Conservation (phyloP, 2,888 invertebrate genomes). For the Acrocyrtus sp. region DNA sequence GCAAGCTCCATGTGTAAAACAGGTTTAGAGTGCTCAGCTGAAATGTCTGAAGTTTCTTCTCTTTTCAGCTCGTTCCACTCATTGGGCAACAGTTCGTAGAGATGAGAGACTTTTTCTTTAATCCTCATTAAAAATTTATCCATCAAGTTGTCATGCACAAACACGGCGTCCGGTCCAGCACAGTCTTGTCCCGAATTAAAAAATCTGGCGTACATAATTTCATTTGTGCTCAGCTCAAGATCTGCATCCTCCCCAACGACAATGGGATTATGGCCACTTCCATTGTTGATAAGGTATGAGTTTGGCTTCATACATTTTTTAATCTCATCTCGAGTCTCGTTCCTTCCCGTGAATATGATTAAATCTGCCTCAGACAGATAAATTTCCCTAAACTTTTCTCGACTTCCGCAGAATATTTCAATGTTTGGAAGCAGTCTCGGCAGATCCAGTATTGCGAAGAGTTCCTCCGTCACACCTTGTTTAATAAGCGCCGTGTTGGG, state of each 20-base stretch:
- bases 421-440: constrained; percentile 1
- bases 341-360: constrained; percentile 7
- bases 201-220: constrained; percentile 12
- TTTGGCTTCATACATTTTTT: constrained; percentile 27
- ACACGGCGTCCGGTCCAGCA: constrained; percentile 8
- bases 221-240: background rate
- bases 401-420: constrained; percentile 17
- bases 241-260: constrained; percentile 12
- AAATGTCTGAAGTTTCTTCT: background rate
- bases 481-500: background rate
- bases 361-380: constrained; percentile 6
- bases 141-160: constrained; percentile 28
- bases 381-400: constrained; percentile 7
- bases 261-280: constrained; percentile 26
- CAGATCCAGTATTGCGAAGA: background rate
- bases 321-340: constrained; percentile 14
- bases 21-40: background rate
- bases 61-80: background rate
- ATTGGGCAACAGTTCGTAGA: too few species aligned
- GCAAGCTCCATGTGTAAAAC: constrained; percentile 3
- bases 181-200: constrained; percentile 22
- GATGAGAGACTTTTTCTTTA: constrained; percentile 10
- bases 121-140: constrained; percentile 20
- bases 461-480: constrained; percentile 6
- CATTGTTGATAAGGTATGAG: constrained; percentile 31